Evolutionary conservation across 1,140 invertebrate species (phyloP), one percentile per base, ranked within the genome.

Genomic region (Cyrtorhinus lividipennis): DNA sequence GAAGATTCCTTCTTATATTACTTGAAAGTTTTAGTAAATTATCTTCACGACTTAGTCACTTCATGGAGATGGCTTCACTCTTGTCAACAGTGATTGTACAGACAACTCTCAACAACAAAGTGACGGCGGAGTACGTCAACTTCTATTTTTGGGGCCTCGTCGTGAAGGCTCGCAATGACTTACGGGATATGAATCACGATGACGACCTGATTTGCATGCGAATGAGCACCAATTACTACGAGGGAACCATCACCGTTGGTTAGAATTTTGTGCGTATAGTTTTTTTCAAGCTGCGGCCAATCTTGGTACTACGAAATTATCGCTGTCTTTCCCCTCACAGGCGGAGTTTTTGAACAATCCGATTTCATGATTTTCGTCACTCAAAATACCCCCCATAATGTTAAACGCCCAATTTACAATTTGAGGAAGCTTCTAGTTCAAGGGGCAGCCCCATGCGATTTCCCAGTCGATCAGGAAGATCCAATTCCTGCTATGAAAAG

Each of bases 301-400:
- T n/a, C n/a, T n/a, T n/a, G n/a, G n/a, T n/a, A n/a, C n/a, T n/a
- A n/a, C n/a, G n/a, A n/a, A n/a, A n/a, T n/a, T n/a, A n/a, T n/a
- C n/a, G n/a, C n/a, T n/a, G n/a, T n/a, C n/a, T n/a, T n/a, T 53
- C 48, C 12, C 8, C 48, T 53, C 48, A 20, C 18, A 53, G 48
- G 48, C 20, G 48, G 48, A 5, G 48, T 53, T 5, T 15, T 15
- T 15, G 20, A 53, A 5, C 10, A 53, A 22, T 53, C 48, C 48
- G 48, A 53, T 53, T 53, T 53, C 48, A 53, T 53, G 48, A 53
- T 53, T 53, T 53, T 53, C 8, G 48, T 53, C 18, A 53, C 48
- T 10, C 48, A 53, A 53, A 53, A 53, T 15, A 53, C 48, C 20
- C 8, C 48, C 10, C 5, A 12, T 3, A 10, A 8, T 5, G 8